These are phyloP conservation scores for Coleophora deauratella DNA, from an alignment of 2,888 invertebrate genomes.

Conservation along the genomic window DNA sequence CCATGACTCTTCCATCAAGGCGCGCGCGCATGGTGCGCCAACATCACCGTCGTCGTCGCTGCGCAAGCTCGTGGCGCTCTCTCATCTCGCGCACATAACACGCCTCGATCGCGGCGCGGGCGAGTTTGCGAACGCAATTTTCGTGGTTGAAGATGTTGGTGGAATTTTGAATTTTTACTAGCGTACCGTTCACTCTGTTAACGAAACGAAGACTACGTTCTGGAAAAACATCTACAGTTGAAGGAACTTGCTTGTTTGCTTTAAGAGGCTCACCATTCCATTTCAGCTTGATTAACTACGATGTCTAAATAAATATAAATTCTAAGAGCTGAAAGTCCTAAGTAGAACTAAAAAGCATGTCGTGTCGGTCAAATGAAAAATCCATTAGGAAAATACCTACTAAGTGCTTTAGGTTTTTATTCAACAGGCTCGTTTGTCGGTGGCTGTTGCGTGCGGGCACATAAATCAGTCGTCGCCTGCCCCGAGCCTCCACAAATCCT, in stretches of 20 bases:
- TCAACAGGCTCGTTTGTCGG: too few relatives aligned
- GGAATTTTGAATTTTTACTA: not conserved
- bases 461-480: slow-evolving; percentile 34
- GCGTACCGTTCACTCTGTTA: too few relatives aligned
- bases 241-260: too few relatives aligned
- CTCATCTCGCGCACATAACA: slow-evolving; percentile 51
- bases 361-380: not conserved
- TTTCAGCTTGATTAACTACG: too few relatives aligned
- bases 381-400: not conserved
- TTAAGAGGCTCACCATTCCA: too few relatives aligned
- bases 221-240: too few relatives aligned
- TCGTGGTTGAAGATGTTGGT: not conserved
- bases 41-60: slow-evolving; percentile 58
- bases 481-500: slow-evolving; percentile 32
- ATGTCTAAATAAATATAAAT: too few relatives aligned
- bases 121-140: not conserved
- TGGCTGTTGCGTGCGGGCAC: slow-evolving; percentile 30
- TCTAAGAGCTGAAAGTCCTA: too few relatives aligned
- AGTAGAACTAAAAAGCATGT: too few relatives aligned
- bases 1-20: slow-evolving; percentile 73
- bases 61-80: slow-evolving; percentile 29
- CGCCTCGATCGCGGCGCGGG: not conserved
- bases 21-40: slow-evolving; percentile 62
- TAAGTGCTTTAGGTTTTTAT: too few relatives aligned
- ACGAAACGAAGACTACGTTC: too few relatives aligned